Evolutionary conservation across 2,113 vertebrate species (phyloP).

Genomic region (Orientallactaga bullata): DNA sequence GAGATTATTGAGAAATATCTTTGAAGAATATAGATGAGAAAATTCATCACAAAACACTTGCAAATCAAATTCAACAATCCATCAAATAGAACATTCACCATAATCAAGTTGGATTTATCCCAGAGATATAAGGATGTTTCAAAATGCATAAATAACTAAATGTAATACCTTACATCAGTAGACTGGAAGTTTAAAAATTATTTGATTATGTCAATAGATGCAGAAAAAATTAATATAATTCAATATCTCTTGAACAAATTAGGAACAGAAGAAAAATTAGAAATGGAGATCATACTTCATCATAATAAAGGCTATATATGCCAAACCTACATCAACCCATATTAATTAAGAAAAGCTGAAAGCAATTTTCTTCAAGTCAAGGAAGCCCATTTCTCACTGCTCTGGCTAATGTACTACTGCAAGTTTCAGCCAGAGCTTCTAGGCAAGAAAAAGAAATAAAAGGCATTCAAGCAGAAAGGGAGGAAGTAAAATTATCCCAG

Average conservation of each 20-base stretch:
- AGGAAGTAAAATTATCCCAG: not conserved
- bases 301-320: not conserved
- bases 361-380: not conserved
- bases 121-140: not conserved
- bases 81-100: not conserved
- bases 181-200: not conserved
- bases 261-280: not conserved
- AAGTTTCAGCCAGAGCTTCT: not conserved
- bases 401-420: not conserved
- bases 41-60: not conserved
- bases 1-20: not conserved
- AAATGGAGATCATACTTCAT: not conserved
- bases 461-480: not conserved
- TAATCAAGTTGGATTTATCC: not conserved
- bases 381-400: not conserved
- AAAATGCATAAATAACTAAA: not conserved
- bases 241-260: not conserved
- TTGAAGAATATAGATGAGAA: not conserved
- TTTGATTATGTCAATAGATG: not conserved
- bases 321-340: too few species aligned
- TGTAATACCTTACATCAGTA: not conserved
- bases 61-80: not conserved
- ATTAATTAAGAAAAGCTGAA: not conserved
- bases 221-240: not conserved
- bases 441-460: too few species aligned